Evolutionary conservation across 2,888 invertebrate species (phyloP).

Genomic region (Eupithecia exiguata): DNA sequence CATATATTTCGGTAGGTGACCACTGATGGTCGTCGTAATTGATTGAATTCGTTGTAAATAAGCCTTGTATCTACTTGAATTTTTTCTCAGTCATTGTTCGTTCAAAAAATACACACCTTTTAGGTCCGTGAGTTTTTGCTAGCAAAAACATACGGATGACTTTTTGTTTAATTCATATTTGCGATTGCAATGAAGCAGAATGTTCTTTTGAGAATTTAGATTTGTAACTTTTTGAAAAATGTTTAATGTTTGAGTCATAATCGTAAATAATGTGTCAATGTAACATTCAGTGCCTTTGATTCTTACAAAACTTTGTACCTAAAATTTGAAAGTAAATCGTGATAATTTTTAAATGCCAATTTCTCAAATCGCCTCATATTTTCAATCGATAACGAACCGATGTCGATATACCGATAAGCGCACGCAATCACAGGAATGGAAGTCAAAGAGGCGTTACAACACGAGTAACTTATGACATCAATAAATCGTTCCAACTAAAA

Average conservation of each 20-base stretch:
- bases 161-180: constrained; percentile 49
- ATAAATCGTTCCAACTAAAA: constrained; percentile 77
- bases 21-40: constrained; percentile 72
- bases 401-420: constrained; percentile 65
- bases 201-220: constrained; percentile 40
- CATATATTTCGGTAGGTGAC: constrained; percentile 73
- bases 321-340: constrained; percentile 1
- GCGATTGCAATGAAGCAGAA: constrained; percentile 41
- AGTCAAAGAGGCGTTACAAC: constrained; percentile 67
- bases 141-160: constrained; percentile 46
- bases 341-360: constrained; percentile 4
- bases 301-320: not conserved
- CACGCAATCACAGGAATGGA: constrained; percentile 66
- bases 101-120: constrained; percentile 49
- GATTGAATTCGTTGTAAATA: constrained; percentile 75
- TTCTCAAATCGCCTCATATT: constrained; percentile 25
- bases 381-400: constrained; percentile 56
- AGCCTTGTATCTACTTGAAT: constrained; percentile 60
- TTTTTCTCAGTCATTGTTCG: constrained; percentile 46
- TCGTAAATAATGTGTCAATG: constrained; percentile 37
- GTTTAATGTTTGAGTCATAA: constrained; percentile 31
- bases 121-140: constrained; percentile 48
- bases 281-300: not conserved
- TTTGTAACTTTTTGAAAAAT: constrained; percentile 33
- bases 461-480: constrained; percentile 65